phyloP scores from a whole-genome alignment of 2,888 invertebrate genomes.

The Nephrotoma guestfalica region DNA sequence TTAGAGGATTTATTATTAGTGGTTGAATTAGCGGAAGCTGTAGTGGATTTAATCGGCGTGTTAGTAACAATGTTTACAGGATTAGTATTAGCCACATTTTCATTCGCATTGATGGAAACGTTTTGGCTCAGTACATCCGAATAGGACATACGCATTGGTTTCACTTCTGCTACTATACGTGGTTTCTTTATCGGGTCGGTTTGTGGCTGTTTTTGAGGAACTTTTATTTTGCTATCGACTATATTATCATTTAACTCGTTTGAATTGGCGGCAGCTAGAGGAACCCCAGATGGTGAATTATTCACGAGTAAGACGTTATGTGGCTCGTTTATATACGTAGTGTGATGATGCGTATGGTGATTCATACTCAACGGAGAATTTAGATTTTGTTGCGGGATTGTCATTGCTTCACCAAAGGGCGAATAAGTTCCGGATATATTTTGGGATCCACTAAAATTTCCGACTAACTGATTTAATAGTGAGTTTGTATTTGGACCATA shows the following conservation, averaged over 20 bases:
- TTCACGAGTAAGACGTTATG: constrained; percentile 14
- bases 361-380: not conserved
- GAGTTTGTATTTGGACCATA: constrained; percentile 19
- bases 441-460: constrained; percentile 25
- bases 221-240: not conserved
- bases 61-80: not conserved
- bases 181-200: constrained; percentile 19
- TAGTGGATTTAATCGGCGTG: not conserved
- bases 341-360: constrained; percentile 9
- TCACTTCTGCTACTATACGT: constrained; percentile 69
- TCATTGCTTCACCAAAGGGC: constrained; percentile 19
- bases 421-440: constrained; percentile 27
- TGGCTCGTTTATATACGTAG: constrained; percentile 6
- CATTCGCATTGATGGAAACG: constrained; percentile 34
- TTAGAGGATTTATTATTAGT: not conserved
- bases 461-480: constrained; percentile 27
- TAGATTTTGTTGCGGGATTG: not conserved
- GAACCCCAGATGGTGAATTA: not conserved
- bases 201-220: not conserved
- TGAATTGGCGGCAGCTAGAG: not conserved
- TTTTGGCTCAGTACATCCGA: constrained; percentile 69
- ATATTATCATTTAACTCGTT: not conserved
- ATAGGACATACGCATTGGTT: constrained; percentile 74
- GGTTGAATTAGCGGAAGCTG: not conserved
- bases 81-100: not conserved